These are phyloP conservation scores for Micropoecilia bifurca DNA, from an alignment of 2,797 vertebrate genomes.

Conservation along the genomic window DNA sequence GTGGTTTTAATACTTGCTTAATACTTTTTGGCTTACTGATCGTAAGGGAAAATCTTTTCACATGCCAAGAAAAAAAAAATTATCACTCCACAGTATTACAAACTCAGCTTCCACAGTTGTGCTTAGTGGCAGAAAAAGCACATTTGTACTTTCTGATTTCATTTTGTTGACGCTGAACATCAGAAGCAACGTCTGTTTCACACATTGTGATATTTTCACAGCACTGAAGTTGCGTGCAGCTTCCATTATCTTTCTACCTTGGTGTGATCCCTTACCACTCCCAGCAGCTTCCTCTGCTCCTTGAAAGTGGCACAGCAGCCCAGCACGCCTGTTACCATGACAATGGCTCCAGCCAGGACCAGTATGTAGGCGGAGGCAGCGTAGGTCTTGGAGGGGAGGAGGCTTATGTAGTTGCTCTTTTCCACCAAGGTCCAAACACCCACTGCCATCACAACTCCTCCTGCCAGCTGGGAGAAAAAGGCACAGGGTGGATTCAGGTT, in stretches of 20 bases:
- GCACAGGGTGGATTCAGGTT: slow-evolving; percentile 13
- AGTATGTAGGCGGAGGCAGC: slow-evolving; percentile 95
- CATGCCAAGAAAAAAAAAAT: neutral
- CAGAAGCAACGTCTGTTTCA: neutral
- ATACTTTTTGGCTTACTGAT: neutral
- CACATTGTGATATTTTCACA: slow-evolving; percentile 6
- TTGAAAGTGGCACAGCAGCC: slow-evolving; percentile 86
- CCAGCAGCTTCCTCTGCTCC: slow-evolving; percentile 85
- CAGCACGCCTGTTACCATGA: slow-evolving; percentile 86
- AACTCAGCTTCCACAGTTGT: neutral
- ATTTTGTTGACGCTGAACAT: neutral
- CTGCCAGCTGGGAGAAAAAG: slow-evolving; percentile 86
- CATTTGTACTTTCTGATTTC: neutral
- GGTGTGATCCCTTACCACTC: slow-evolving; percentile 77
- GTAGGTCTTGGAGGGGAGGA: slow-evolving; percentile 93
- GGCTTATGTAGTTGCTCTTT: slow-evolving; percentile 98
- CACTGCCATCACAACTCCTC: slow-evolving; percentile 92
- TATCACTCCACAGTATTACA: neutral
- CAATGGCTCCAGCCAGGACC: slow-evolving; percentile 81
- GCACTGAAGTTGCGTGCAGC: neutral
- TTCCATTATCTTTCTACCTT: slow-evolving; percentile 19
- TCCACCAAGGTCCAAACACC: slow-evolving; percentile 92
- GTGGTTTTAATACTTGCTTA: neutral
- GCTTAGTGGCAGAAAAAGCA: neutral
- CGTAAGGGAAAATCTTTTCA: neutral